Conservation (phyloP, 2,797 vertebrate species). For the Chelidonichthys spinosus region DNA sequence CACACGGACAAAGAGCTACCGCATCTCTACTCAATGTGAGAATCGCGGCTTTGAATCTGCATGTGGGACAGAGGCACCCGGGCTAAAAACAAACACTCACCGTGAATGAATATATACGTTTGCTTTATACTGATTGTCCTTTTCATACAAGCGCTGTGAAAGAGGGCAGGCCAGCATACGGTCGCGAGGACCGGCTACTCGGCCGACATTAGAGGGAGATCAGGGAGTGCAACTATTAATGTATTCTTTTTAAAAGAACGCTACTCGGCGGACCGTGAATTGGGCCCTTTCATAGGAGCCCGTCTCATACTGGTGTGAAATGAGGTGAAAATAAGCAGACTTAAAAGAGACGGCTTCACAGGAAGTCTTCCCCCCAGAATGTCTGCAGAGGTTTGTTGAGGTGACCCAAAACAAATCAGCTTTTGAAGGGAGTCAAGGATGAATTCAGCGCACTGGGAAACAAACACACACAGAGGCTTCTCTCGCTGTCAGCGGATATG, state of each 20-base stretch:
- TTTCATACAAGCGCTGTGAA: conserved; percentile 45
- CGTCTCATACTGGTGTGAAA: conserved; percentile 81
- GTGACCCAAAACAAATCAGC: conserved; percentile 82
- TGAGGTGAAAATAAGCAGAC: conserved; percentile 81
- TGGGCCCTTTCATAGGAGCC: conserved; percentile 73
- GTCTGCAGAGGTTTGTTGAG: conserved; percentile 73
- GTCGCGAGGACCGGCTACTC: conserved; percentile 47
- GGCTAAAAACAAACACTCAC: conserved; percentile 73
- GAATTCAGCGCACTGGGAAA: conserved; percentile 63
- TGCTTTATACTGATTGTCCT: conserved; percentile 58
- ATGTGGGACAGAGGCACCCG: conserved; percentile 62
- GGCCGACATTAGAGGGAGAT: conserved; percentile 61
- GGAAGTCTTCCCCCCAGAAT: conserved; percentile 64
- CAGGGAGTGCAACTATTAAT: conserved; percentile 71
- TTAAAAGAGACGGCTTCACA: conserved; percentile 76
- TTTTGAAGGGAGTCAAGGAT: conserved; percentile 80
- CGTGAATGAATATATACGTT: conserved; percentile 71
- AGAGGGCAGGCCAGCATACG: conserved; percentile 52
- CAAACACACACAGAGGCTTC: conserved; percentile 53
- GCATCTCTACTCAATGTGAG: conserved; percentile 63
- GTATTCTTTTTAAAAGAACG: conserved; percentile 78
- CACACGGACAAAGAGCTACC: conserved; percentile 75
- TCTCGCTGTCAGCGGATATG: conserved; percentile 64
- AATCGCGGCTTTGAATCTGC: conserved; percentile 61
- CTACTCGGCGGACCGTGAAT: conserved; percentile 76